Evolutionary conservation across 2,888 invertebrate genomes (phyloP).

Genomic region (Leucophenga maculata): DNA sequence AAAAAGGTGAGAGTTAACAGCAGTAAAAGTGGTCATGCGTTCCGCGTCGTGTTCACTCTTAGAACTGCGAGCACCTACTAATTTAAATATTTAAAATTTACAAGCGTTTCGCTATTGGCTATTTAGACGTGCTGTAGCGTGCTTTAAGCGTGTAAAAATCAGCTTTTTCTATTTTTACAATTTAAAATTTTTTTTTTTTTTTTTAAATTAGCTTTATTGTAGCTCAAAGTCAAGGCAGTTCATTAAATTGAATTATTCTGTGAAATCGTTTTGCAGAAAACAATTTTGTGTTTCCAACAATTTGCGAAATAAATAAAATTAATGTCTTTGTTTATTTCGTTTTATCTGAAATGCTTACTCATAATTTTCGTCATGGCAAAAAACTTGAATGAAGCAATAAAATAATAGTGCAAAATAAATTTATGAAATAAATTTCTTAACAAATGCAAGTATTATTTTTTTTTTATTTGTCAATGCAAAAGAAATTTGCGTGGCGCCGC

Average conservation of each 20-base stretch:
- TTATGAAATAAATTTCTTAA: too few relatives aligned
- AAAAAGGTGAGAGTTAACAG: too few relatives aligned
- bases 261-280: neutral
- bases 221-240: conserved; percentile 55
- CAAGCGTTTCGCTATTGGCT: too few relatives aligned
- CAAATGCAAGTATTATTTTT: neutral
- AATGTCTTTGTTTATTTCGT: conserved; percentile 18
- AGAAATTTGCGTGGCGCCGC: neutral
- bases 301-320: conserved; percentile 11
- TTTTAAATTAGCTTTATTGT: too few relatives aligned
- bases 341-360: conserved; percentile 12
- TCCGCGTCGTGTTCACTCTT: too few relatives aligned
- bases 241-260: neutral
- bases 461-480: neutral
- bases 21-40: too few relatives aligned
- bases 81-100: too few relatives aligned
- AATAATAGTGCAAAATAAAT: neutral
- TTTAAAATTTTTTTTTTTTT: neutral
- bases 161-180: too few relatives aligned
- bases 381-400: too few relatives aligned
- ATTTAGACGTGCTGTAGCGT: too few relatives aligned
- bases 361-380: conserved; percentile 2
- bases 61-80: too few relatives aligned
- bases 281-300: neutral
- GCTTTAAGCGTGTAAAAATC: too few relatives aligned